Percentiles rank a stretch among this genome's conserved stretches.
phyloP scores from a whole-genome alignment of 2,888 invertebrate species.

The Troilus luridus region DNA sequence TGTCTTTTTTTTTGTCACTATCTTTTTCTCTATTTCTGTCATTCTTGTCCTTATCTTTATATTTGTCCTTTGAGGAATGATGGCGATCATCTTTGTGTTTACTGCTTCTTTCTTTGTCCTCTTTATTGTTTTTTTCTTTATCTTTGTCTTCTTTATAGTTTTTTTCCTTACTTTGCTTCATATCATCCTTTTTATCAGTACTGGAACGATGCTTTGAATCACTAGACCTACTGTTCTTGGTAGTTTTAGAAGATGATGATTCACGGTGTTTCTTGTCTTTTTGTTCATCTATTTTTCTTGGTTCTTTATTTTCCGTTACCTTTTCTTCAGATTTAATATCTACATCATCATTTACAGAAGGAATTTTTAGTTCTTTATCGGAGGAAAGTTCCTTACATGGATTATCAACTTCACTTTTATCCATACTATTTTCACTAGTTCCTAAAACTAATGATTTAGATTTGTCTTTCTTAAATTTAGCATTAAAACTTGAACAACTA shows the following conservation, averaged over 20 bases:
- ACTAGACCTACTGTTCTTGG: conserved; percentile 18
- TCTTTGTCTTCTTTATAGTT: conserved; percentile 55
- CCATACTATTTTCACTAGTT: conserved; percentile 15
- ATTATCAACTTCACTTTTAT: neutral
- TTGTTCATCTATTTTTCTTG: conserved; percentile 51
- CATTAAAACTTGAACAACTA: neutral
- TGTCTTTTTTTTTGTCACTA: conserved; percentile 59
- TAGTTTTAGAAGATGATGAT: conserved; percentile 34
- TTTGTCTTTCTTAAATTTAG: conserved; percentile 31
- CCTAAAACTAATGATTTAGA: neutral
- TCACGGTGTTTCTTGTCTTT: conserved; percentile 44
- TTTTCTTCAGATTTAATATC: conserved; percentile 10
- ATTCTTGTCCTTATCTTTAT: conserved; percentile 67
- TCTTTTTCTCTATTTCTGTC: conserved; percentile 59
- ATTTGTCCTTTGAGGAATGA: conserved; percentile 67
- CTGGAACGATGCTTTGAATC: conserved; percentile 49
- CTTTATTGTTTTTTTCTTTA: conserved; percentile 56
- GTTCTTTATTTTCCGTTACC: conserved; percentile 28
- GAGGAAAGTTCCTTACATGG: neutral
- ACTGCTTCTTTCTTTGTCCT: conserved; percentile 54
- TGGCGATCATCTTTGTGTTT: conserved; percentile 58
- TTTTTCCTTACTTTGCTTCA: conserved; percentile 44
- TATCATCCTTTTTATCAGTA: conserved; percentile 29
- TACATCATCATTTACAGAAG: neutral
- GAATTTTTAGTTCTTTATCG: conserved; percentile 21